These are phyloP conservation scores for Apamea monoglypha DNA, from an alignment of 2,888 invertebrate species.

Conservation along the genomic window DNA sequence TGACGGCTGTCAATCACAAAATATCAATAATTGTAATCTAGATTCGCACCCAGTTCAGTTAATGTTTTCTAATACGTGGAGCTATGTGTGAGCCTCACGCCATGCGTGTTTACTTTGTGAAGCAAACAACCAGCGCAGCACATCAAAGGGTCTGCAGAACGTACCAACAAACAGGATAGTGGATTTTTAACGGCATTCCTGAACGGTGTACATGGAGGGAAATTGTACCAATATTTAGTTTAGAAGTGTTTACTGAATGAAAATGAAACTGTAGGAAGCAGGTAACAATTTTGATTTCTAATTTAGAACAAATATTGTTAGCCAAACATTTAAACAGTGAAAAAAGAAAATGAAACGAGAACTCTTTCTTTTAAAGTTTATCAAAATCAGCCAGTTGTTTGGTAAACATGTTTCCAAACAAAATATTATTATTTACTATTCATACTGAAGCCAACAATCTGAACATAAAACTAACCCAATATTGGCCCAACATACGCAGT, in stretches of 20 bases:
- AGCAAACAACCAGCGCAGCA: conserved; percentile 16
- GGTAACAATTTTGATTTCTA: background rate
- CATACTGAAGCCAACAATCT: no score
- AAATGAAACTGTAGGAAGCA: no score
- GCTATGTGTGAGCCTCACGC: background rate
- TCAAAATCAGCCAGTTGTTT: background rate
- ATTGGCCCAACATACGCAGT: background rate
- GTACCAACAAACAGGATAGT: background rate
- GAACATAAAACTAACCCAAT: background rate
- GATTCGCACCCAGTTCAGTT: background rate
- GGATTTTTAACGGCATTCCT: conserved; percentile 9
- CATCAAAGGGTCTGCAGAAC: conserved; percentile 32
- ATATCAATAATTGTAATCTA: background rate
- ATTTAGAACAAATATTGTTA: background rate
- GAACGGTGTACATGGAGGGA: background rate
- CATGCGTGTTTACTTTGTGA: conserved; percentile 25
- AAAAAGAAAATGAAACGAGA: background rate
- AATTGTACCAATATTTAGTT: conserved; percentile 1
- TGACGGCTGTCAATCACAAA: background rate
- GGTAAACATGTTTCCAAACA: background rate
- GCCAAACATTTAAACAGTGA: background rate
- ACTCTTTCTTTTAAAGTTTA: no score
- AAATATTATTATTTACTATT: no score
- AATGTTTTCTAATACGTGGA: background rate
- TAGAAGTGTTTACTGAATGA: background rate